Evolutionary conservation across 2,888 invertebrate species (phyloP).

Genomic region (Melieria omissa): DNA sequence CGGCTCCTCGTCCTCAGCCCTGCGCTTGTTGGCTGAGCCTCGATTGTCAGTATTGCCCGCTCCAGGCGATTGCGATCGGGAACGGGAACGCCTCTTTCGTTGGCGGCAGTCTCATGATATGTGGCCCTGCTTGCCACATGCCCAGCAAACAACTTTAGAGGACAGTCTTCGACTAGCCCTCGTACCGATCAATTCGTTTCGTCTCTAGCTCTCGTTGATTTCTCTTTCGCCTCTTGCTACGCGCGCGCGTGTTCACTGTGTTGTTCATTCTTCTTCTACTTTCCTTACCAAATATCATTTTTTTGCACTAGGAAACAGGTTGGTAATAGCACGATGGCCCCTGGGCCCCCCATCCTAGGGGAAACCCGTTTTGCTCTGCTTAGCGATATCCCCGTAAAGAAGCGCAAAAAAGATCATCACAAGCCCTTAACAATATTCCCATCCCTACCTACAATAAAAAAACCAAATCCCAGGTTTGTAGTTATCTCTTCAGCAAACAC

Average conservation of each 20-base stretch:
- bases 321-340: neutral
- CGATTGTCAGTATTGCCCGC: too few species aligned
- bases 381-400: neutral
- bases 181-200: neutral
- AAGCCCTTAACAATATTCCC: neutral
- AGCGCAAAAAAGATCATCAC: neutral
- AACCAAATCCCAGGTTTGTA: neutral
- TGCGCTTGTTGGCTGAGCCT: too few species aligned
- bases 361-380: neutral
- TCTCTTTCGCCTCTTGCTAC: neutral
- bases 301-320: neutral
- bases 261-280: neutral
- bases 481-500: neutral
- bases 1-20: too few species aligned
- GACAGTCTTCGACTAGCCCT: constrained; percentile 6
- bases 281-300: neutral
- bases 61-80: too few species aligned
- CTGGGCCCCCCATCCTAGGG: neutral
- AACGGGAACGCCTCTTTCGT: too few species aligned
- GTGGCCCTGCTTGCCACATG: too few species aligned
- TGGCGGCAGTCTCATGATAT: too few species aligned
- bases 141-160: too few species aligned
- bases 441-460: constrained; percentile 6
- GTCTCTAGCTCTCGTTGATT: neutral
- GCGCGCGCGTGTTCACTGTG: neutral